Base-by-base conservation (phyloP, 2,888 invertebrate species). In the Cecidostiba fungosa region DNA sequence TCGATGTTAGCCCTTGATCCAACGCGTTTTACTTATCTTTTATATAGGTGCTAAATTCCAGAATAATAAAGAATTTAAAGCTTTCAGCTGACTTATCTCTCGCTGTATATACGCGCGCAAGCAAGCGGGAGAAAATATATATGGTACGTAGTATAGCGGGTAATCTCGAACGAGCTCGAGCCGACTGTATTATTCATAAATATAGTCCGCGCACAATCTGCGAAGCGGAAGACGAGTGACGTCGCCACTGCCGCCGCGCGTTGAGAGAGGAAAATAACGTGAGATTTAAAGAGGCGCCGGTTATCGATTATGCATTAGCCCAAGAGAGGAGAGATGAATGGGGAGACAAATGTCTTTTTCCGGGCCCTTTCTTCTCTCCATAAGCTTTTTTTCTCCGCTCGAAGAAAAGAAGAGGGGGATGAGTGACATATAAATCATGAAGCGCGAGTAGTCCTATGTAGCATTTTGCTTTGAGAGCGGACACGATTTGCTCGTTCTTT, bases 271-370 rank as follows among this genome's bases (percentile, higher is more conserved):
- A 74, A 82, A 84, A 77, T 79, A 77, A 82, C 59, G 29, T 16
- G 29, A 39, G 74, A 86, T 84, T 84, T 77, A 82, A 86, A 84
- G 74, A 86, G 66, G 74, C 19, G 62, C 47, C 59, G 69, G 73
- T 74, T 84, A 86, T 86, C 82, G 86, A 86, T 86, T 84, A 84
- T 82, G 84, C 86, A 86, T 86, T 86, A 86, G 82, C 39, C 77
- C 26, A 12, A 29, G 39, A 54, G 54, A 1, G 73, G 26, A 29
- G 43, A 86, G 86, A 84, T 84, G 84, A 86, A 84, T 84, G 86
- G 84, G 59, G 82, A 86, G 86, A 84, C 86, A 86, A 86, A 86
- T 86, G 84, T 86, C 86, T 86, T 86, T 73, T 84, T 81, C 86
- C 84, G 86, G 77, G 26, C 66, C 62, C 74, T 79, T 78, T 74